Evolutionary conservation across 2,113 vertebrate genomes (phyloP).

Genomic region (zebrafish (Danio rerio)): DNA sequence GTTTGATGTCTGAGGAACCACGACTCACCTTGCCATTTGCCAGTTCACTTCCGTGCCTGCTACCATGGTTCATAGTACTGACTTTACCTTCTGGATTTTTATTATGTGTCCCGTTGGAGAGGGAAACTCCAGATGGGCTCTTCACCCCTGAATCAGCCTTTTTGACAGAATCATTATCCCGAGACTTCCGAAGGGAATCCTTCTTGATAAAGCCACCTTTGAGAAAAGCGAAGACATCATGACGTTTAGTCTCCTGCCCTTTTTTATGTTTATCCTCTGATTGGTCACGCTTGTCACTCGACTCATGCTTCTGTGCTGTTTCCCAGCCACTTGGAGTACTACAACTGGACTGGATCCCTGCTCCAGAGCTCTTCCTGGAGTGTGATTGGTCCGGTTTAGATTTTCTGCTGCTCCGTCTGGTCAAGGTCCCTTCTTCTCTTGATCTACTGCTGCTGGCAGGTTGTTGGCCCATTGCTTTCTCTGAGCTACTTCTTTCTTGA

Average conservation of each 20-base stretch:
- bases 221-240: constrained; percentile 77
- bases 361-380: constrained; percentile 57
- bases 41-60: constrained; percentile 58
- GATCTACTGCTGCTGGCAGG: constrained; percentile 58
- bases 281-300: constrained; percentile 36
- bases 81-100: constrained; percentile 55
- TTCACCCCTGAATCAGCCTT: constrained; percentile 52
- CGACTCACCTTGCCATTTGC: constrained; percentile 65
- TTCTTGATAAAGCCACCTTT: constrained; percentile 79
- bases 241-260: constrained; percentile 62
- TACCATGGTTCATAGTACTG: constrained; percentile 48
- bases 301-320: constrained; percentile 62
- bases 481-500: constrained; percentile 63
- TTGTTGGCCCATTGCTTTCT: constrained; percentile 63
- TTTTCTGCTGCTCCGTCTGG: constrained; percentile 69
- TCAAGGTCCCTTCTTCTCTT: constrained; percentile 67
- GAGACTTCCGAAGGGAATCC: constrained; percentile 71
- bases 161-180: constrained; percentile 57
- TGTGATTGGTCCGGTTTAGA: constrained; percentile 54
- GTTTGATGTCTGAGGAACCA: constrained; percentile 71
- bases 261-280: constrained; percentile 58
- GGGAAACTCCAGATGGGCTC: constrained; percentile 57
- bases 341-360: constrained; percentile 63
- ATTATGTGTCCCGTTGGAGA: constrained; percentile 70
- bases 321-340: constrained; percentile 65